phyloP scores from a whole-genome alignment of 2,888 invertebrate species.

The Alcis repandata region DNA sequence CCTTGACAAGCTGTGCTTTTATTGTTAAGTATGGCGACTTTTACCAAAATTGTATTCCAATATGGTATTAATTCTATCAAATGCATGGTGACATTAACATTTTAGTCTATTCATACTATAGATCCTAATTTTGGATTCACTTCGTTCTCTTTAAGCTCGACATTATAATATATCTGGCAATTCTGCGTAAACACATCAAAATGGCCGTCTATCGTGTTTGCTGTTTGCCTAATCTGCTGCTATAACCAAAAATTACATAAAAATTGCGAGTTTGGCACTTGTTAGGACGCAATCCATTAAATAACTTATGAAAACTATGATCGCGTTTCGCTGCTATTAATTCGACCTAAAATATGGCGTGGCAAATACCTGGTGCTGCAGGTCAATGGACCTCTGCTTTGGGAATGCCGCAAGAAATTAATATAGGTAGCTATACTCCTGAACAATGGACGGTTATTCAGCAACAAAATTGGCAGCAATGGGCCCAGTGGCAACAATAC shows the following conservation, averaged over 20 bases:
- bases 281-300: neutral
- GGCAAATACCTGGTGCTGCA: constrained; percentile 70
- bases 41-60: no score
- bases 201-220: constrained; percentile 28
- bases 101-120: no score
- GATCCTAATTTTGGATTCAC: neutral
- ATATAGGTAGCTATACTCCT: constrained; percentile 80
- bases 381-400: constrained; percentile 69
- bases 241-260: neutral
- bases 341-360: constrained; percentile 67
- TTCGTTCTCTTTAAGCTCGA: neutral
- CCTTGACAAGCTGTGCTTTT: no score
- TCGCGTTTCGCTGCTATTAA: neutral
- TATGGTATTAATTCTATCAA: no score
- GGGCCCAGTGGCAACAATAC: constrained; percentile 93
- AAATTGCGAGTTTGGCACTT: neutral
- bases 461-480: constrained; percentile 91
- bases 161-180: neutral
- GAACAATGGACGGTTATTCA: constrained; percentile 90
- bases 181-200: constrained; percentile 21
- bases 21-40: no score
- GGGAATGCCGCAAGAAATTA: constrained; percentile 65
- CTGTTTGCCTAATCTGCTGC: neutral
- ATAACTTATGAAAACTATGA: neutral
- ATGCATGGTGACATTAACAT: no score